A percentile compares a stretch with the other conserved stretches of the same genome.
Evolutionary conservation across 2,888 invertebrate genomes (phyloP).

Genomic region (Schrankia costaestrigalis): DNA sequence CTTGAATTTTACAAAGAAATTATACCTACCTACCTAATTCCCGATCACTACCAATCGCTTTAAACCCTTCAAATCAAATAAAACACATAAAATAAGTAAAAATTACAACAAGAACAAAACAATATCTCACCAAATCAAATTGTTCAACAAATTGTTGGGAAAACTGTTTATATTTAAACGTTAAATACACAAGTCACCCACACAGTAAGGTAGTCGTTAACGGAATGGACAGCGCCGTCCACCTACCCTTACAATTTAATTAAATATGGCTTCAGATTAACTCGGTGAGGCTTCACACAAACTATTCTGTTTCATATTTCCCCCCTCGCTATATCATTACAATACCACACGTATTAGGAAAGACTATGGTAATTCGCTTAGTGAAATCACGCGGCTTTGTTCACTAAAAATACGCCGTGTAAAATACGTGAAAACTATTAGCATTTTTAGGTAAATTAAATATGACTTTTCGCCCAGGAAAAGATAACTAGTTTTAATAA

Average conservation of each 20-base stretch:
- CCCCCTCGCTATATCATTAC: constrained; percentile 36
- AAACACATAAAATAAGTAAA: too few relatives aligned
- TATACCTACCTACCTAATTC: too few relatives aligned
- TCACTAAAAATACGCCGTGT: neutral
- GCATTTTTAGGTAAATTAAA: too few relatives aligned
- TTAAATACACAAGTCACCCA: constrained; percentile 43
- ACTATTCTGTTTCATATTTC: constrained; percentile 73
- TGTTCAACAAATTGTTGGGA: constrained; percentile 14
- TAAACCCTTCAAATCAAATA: too few relatives aligned
- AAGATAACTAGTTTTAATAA: too few relatives aligned
- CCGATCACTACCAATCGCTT: too few relatives aligned
- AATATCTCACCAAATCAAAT: constrained; percentile 34
- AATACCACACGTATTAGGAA: constrained; percentile 25
- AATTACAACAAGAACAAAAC: too few relatives aligned
- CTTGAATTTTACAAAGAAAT: too few relatives aligned
- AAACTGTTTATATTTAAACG: constrained; percentile 12
- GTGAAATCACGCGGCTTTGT: neutral
- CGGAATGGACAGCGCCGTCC: constrained; percentile 60
- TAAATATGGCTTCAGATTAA: constrained; percentile 80
- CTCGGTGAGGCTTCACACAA: constrained; percentile 69
- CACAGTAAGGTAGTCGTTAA: constrained; percentile 46
- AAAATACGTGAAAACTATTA: too few relatives aligned
- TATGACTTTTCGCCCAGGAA: too few relatives aligned
- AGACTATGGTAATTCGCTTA: too few relatives aligned
- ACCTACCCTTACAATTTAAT: constrained; percentile 74